Percentiles rank a stretch among this genome's conserved stretches.
These are phyloP conservation scores for Parasteatoda lunata DNA, from an alignment of 2,888 invertebrate genomes.

Conservation along the genomic window DNA sequence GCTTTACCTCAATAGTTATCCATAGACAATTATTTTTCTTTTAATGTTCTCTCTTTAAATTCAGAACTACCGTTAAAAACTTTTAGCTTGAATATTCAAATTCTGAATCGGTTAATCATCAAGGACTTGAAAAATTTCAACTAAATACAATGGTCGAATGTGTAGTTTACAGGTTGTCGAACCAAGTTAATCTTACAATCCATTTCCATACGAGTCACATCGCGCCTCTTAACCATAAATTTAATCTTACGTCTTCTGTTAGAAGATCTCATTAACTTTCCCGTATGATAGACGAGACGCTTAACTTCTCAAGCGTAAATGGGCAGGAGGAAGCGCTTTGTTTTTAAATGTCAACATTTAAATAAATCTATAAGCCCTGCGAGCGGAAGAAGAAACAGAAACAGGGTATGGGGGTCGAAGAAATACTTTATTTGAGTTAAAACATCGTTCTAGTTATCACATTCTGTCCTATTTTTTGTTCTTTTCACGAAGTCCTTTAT, in stretches of 20 bases:
- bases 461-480: neutral
- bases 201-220: neutral
- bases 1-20: neutral
- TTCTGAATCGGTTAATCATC: neutral
- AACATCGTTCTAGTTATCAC: slow-evolving; percentile 3
- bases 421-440: slow-evolving; percentile 4
- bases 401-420: neutral
- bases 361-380: slow-evolving; percentile 13
- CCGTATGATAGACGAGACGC: slow-evolving; percentile 13
- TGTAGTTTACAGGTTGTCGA: neutral
- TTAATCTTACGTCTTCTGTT: slow-evolving; percentile 14
- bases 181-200: slow-evolving; percentile 18
- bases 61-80: neutral
- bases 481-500: slow-evolving; percentile 16
- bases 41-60: neutral
- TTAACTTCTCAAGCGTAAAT: slow-evolving; percentile 12
- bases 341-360: slow-evolving; percentile 37
- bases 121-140: neutral
- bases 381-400: neutral
- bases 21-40: neutral
- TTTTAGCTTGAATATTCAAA: neutral
- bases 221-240: slow-evolving; percentile 2
- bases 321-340: slow-evolving; percentile 5
- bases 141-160: neutral
- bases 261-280: neutral